Base-by-base conservation (phyloP, 2,888 invertebrate species). In the Erebia palarica region DNA sequence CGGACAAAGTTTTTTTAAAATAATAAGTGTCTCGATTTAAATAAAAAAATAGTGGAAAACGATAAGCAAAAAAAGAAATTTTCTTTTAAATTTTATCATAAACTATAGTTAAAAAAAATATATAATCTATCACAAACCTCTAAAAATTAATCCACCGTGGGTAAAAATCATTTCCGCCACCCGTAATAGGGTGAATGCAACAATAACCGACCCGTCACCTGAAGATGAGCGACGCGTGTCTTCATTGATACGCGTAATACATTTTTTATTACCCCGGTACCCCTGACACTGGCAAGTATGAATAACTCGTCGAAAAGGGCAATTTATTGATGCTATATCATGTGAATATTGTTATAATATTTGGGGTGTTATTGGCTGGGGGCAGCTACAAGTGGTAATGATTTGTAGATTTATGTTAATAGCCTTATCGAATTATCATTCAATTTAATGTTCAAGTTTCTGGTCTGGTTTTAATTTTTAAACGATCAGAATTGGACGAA, bases 261-360 rank as follows among this genome's bases (percentile, higher is more conserved):
- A 83, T 82, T 81, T 84, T 86, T 86, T 86, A 86, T 85, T 83
- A 83, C 78, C 79, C 81, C 78, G 79, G 78, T 76, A 75, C 74
- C 76, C 73, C 79, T 85, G 88, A 81, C 83, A 86, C 79, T 84
- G 86, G 84, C 87, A 86, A 82, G 86, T 72, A 80, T 88, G 90
- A 91, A 87, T 85, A 87, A 90, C 88, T 89, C 86, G 87, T 90
- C 90, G 87, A 92, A 92, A 91, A 91, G 92, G 90, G 85, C 91
- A 92, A 91, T 89, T 87, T 86, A 84, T 84, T 86, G 80, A 84
- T 83, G 86, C 83, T 81, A 80, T 79, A 81, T 86, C 84, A 86
- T 84, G 83, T 85, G 89, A 84, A 87, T 91, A 88, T 86, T 91
- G 88, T 87, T 87, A 87, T 87, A 89, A 87, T 87, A 88, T 86